phyloP scores from a whole-genome alignment of 1,140 invertebrate genomes.

The Mactra quadrangularis region DNA sequence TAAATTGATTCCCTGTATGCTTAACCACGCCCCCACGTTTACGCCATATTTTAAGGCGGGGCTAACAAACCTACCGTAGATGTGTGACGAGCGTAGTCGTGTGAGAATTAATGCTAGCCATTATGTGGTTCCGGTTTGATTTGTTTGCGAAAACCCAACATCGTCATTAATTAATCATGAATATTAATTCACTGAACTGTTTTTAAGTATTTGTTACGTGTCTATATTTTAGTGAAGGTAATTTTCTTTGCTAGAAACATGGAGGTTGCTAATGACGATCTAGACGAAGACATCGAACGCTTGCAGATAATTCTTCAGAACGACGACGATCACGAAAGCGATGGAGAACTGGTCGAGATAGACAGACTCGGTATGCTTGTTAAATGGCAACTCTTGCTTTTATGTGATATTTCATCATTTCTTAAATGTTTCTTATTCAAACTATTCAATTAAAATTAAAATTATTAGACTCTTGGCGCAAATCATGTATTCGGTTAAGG shows the following conservation, averaged over 20 bases:
- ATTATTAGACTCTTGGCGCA: too few relatives aligned
- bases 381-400: background rate
- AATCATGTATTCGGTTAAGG: too few relatives aligned
- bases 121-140: too few relatives aligned
- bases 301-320: constrained; percentile 61
- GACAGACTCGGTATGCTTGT: constrained; percentile 8
- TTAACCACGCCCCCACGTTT: too few relatives aligned
- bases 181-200: constrained; percentile 1
- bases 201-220: background rate
- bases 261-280: constrained; percentile 38
- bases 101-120: too few relatives aligned
- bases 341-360: constrained; percentile 51
- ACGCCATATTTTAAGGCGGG: too few relatives aligned
- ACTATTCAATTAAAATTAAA: background rate
- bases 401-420: background rate
- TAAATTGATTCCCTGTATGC: too few relatives aligned
- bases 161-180: too few relatives aligned
- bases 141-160: too few relatives aligned
- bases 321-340: constrained; percentile 54
- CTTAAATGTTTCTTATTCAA: background rate
- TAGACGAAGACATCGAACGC: constrained; percentile 67
- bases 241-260: background rate
- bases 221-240: background rate
- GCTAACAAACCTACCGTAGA: too few relatives aligned
- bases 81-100: too few relatives aligned